Evolutionary conservation across 2,888 invertebrate species (phyloP), one percentile per base, ranked within the genome.

Genomic region (Drosophila leonis): DNA sequence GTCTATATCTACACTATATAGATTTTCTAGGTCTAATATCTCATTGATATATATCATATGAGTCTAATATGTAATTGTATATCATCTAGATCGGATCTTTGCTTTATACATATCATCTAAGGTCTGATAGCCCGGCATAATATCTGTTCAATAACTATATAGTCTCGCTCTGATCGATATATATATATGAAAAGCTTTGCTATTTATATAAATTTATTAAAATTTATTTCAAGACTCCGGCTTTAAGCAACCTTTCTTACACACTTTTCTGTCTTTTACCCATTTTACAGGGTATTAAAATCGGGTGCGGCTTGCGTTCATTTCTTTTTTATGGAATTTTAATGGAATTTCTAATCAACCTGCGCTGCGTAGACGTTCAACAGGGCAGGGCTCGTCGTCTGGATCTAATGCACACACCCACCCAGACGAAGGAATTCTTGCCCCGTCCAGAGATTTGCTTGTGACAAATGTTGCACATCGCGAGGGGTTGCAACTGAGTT

Each of bases 271-370:
- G 13, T 0, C 4, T 33, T 15, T 18, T 33, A 1, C 7, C 15
- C 18, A 24, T 0, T 10, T 29, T 37, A 44, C 27, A 66, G 65
- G 44, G 65, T 66, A 66, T 54, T 55, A 57, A 69, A 66, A 51
- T 44, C 66, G 78, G 80, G 83, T 65, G 88, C 65, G 80, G 75
- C 81, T 41, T 54, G 59, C 66, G 71, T 52, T 75, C 63, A 65
- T 70, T 66, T 82, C 54, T 65, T 82, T 72, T 82, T 78, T 88
- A 76, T 77, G 82, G 83, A 86, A 88, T 86, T 86, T 88, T 87
- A 87, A 87, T 87, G 88, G 82, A 88, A 86, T 88, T 88, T 83
- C 86, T 87, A 87, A 87, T 88, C 86, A 88, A 87, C 86, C 86
- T 87, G 86, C 83, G 67, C 42, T 76, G 55, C 46, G 46, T 55